These are phyloP conservation scores for Pycnonotus jocosus DNA, from an alignment of 2,113 vertebrate species.

Conservation along the genomic window DNA sequence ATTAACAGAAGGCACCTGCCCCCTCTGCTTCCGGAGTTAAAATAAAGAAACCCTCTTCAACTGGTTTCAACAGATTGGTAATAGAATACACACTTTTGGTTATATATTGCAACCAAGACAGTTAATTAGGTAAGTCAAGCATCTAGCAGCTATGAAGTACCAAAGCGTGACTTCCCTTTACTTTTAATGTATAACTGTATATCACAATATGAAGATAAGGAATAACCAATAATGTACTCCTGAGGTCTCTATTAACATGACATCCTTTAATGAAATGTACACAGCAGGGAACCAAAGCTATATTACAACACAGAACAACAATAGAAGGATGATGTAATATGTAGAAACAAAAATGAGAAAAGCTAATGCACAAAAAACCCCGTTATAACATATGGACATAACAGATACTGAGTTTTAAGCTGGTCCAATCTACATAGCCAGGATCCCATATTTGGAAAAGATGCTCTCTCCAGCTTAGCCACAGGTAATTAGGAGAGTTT, in stretches of 20 bases:
- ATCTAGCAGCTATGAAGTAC: neutral
- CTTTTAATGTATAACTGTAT: neutral
- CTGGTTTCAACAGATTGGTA: no score
- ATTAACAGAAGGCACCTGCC: no score
- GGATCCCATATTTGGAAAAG: neutral
- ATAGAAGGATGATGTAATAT: neutral
- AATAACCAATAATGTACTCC: neutral
- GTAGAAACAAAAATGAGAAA: neutral
- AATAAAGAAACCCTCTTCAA: no score
- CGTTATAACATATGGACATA: neutral
- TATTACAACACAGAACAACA: neutral
- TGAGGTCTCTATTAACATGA: neutral
- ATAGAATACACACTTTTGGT: no score
- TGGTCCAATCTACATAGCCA: neutral
- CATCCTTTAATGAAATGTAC: neutral
- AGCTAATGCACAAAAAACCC: neutral
- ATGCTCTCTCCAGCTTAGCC: neutral
- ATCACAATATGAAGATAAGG: neutral
- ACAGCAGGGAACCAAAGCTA: neutral
- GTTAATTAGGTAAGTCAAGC: neutral
- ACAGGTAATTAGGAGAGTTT: neutral
- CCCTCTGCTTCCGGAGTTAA: no score
- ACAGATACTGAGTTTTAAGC: neutral
- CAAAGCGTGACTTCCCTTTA: neutral
- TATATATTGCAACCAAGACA: no score